Percentiles rank a stretch among this genome's conserved stretches.
Evolutionary conservation across 2,797 vertebrate species (phyloP).

Genomic region (Gymnothorax javanicus): DNA sequence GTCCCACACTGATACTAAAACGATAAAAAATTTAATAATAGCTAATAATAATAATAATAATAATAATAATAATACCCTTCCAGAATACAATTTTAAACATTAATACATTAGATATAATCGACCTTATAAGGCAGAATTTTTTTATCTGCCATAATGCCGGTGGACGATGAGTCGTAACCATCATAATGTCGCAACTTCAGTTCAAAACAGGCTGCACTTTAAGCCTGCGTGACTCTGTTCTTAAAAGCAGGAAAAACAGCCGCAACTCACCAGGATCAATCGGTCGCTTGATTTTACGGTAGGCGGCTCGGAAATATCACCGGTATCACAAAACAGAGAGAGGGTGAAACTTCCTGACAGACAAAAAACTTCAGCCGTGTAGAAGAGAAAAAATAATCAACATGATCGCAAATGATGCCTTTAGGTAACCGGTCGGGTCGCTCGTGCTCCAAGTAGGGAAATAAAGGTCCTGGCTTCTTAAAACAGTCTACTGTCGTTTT

Average conservation of each 20-base stretch:
- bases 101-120: not conserved
- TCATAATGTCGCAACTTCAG: not conserved
- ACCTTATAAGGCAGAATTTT: not conserved
- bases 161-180: not conserved
- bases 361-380: constrained; percentile 43
- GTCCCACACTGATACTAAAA: too few relatives aligned
- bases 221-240: not conserved
- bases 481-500: constrained; percentile 8
- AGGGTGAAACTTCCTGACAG: constrained; percentile 36
- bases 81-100: not conserved
- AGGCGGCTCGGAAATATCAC: constrained; percentile 32
- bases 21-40: not conserved
- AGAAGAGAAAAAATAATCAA: constrained; percentile 27
- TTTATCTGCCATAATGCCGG: not conserved
- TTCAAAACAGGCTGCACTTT: not conserved
- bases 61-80: not conserved
- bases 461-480: constrained; percentile 36
- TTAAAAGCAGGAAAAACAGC: not conserved
- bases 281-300: constrained; percentile 20
- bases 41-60: not conserved
- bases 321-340: constrained; percentile 44
- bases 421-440: not conserved
- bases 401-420: constrained; percentile 33
- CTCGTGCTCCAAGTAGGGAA: constrained; percentile 25
- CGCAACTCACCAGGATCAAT: constrained; percentile 66